These are phyloP conservation scores for Sparidentex hasta DNA, from an alignment of 2,797 vertebrate genomes.

Conservation along the genomic window DNA sequence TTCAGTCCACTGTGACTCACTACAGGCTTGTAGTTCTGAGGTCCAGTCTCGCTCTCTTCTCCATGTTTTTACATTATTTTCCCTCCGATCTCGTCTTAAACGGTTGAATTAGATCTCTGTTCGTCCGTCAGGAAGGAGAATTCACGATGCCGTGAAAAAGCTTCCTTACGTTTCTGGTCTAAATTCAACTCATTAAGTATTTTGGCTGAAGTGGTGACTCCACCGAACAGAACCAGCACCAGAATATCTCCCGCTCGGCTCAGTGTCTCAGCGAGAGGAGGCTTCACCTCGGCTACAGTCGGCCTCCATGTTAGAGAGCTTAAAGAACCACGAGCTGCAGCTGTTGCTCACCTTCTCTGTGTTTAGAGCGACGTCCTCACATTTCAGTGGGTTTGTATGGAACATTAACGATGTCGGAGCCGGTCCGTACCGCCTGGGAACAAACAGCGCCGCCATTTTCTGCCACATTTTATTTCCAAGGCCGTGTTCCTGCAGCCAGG, in stretches of 20 bases:
- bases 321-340: slow-evolving; percentile 17
- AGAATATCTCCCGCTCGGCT: background rate
- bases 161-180: background rate
- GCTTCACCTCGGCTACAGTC: slow-evolving; percentile 32
- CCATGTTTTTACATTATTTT: background rate
- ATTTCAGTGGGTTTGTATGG: slow-evolving; percentile 13
- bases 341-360: slow-evolving; percentile 22
- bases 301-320: background rate
- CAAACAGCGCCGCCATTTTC: slow-evolving; percentile 28
- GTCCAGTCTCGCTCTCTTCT: background rate
- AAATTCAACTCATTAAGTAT: no score
- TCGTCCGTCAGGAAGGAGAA: background rate
- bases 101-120: background rate
- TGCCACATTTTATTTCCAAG: slow-evolving; percentile 24
- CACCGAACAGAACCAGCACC: no score
- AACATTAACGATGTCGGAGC: slow-evolving; percentile 41
- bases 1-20: background rate
- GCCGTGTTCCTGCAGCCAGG: slow-evolving; percentile 11
- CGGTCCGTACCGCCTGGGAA: slow-evolving; percentile 18
- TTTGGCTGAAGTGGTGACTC: background rate
- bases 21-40: no score
- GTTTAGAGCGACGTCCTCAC: slow-evolving; percentile 21
- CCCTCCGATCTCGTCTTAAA: background rate
- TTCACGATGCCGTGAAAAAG: background rate
- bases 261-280: slow-evolving; percentile 1